phyloP scores from a whole-genome alignment of 2,113 vertebrate species.

The Microcebus jonahi region DNA sequence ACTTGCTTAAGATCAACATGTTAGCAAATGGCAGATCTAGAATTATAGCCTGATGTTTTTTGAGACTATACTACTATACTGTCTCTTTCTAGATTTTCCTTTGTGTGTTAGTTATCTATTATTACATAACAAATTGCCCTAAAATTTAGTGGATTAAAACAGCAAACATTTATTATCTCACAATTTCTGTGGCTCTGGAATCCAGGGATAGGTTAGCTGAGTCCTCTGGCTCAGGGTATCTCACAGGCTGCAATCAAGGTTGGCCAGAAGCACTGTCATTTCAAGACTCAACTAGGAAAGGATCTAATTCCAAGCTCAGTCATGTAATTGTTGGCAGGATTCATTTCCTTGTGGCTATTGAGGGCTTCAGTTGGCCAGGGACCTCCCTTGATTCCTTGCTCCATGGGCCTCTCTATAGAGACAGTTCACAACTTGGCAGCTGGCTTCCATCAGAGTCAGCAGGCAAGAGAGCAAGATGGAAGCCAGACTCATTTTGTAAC shows the following conservation, averaged over 20 bases:
- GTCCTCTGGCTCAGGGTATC: neutral
- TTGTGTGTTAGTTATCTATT: conserved; percentile 27
- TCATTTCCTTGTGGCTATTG: neutral
- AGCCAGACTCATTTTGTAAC: neutral
- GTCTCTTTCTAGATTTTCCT: conserved; percentile 28
- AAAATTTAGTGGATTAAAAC: conserved; percentile 16
- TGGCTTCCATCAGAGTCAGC: neutral
- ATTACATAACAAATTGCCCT: neutral
- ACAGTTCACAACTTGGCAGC: neutral
- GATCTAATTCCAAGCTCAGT: neutral
- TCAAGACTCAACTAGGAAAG: neutral
- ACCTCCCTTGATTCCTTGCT: neutral
- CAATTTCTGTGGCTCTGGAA: neutral
- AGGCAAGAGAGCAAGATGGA: neutral
- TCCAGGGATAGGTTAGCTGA: neutral
- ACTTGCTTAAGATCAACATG: neutral
- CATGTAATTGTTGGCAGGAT: neutral
- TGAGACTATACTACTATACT: neutral
- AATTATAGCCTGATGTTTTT: neutral
- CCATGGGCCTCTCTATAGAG: neutral
- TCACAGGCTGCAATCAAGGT: neutral
- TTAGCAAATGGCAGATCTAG: neutral
- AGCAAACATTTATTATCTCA: neutral
- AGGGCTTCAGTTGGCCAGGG: neutral
- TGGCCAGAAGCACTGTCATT: neutral